Percentiles rank a stretch among this genome's conserved stretches.
phyloP scores from a whole-genome alignment of 2,888 invertebrate species.

The Encarsia formosa region DNA sequence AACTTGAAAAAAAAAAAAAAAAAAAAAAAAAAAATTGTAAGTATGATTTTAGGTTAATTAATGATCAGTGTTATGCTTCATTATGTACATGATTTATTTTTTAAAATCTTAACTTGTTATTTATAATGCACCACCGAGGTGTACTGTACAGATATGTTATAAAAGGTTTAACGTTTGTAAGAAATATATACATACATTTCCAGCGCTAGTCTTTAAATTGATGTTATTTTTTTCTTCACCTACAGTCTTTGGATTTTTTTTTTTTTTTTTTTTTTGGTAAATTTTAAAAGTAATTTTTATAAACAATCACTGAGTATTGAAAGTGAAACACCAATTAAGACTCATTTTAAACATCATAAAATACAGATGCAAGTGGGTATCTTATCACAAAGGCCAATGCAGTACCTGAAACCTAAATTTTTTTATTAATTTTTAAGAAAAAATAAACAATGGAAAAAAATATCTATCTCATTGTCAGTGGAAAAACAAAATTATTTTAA shows the following conservation, averaged over 20 bases:
- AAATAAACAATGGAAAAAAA: not conserved
- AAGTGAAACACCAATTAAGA: too few species aligned
- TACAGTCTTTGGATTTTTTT: conserved; percentile 19
- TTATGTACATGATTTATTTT: conserved; percentile 19
- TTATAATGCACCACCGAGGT: conserved; percentile 8
- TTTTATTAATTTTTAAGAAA: not conserved
- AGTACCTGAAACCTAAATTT: conserved; percentile 57
- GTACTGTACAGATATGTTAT: conserved; percentile 18
- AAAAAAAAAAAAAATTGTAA: too few species aligned
- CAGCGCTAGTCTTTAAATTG: conserved; percentile 12
- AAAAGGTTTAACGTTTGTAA: conserved; percentile 20
- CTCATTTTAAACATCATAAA: conserved; percentile 65
- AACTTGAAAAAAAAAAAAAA: too few species aligned
- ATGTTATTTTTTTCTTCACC: conserved; percentile 3
- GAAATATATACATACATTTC: conserved; percentile 21
- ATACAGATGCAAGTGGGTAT: conserved; percentile 81
- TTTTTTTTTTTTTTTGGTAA: too few species aligned
- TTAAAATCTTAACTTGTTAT: conserved; percentile 18
- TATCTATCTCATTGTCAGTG: not conserved
- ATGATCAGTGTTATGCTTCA: conserved; percentile 5
- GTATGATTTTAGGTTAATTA: conserved; percentile 10
- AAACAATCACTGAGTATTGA: too few species aligned
- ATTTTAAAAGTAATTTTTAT: too few species aligned
- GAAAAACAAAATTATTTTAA: not conserved
- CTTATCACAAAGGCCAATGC: conserved; percentile 75